phyloP scores from a whole-genome alignment of 2,888 invertebrate genomes.

The Argyresthia albistria region DNA sequence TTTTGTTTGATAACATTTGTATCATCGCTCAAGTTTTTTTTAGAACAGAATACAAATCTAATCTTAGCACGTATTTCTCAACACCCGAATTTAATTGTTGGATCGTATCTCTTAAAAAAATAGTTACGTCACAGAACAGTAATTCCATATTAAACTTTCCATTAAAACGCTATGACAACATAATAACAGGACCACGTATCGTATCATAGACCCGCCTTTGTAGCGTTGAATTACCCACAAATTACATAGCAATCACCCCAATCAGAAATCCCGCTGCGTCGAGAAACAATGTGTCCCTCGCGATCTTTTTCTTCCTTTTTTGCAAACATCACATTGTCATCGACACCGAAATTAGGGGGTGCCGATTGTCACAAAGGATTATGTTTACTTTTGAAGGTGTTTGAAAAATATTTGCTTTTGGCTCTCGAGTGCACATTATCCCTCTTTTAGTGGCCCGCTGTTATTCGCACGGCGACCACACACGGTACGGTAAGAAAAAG shows the following conservation, averaged over 20 bases:
- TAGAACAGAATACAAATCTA: background rate
- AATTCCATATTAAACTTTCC: constrained; percentile 24
- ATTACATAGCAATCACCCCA: constrained; percentile 50
- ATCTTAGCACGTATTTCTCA: background rate
- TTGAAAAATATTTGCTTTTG: constrained; percentile 67
- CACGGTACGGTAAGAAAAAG: constrained; percentile 22
- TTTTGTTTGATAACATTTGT: background rate
- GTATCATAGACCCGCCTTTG: constrained; percentile 30
- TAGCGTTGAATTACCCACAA: constrained; percentile 48
- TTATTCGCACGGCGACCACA: constrained; percentile 52
- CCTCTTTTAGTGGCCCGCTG: constrained; percentile 36
- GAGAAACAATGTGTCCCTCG: constrained; percentile 5
- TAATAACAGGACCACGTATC: constrained; percentile 36
- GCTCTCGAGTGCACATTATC: constrained; percentile 53
- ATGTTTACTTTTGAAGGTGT: constrained; percentile 50
- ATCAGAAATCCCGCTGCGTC: constrained; percentile 25
- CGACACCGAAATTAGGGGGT: constrained; percentile 52
- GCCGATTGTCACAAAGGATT: constrained; percentile 55
- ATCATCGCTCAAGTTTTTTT: background rate
- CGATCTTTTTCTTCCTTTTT: constrained; percentile 24
- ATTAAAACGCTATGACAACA: constrained; percentile 47
- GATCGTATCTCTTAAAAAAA: background rate
- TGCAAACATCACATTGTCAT: constrained; percentile 49
- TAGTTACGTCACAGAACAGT: background rate
- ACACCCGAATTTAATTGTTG: too few species aligned